Percentiles rank a stretch among this genome's conserved stretches.
Evolutionary conservation across 2,888 invertebrate genomes (phyloP).

Genomic region (Watsonalla binaria): DNA sequence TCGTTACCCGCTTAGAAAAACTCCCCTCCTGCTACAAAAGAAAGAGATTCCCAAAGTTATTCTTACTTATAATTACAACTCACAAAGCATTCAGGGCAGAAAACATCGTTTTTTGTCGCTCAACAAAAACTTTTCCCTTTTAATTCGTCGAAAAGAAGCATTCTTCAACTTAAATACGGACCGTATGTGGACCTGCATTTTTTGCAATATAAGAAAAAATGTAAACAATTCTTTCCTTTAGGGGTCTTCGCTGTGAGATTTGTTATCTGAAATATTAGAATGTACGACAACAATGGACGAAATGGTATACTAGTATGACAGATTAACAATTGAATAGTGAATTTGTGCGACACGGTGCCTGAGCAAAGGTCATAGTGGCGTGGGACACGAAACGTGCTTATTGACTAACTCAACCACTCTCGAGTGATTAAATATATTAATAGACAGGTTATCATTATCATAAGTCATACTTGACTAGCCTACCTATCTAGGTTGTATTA

Average conservation of each 20-base stretch:
- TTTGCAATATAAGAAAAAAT: conserved; percentile 50
- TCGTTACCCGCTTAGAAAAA: conserved; percentile 72
- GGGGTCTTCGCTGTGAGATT: conserved; percentile 26
- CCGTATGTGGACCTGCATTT: conserved; percentile 46
- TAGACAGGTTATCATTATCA: too few relatives aligned
- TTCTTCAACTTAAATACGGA: conserved; percentile 43
- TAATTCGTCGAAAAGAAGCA: conserved; percentile 53
- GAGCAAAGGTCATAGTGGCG: conserved; percentile 28
- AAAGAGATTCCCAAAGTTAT: conserved; percentile 73
- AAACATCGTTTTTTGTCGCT: conserved; percentile 52
- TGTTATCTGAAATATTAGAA: conserved; percentile 27
- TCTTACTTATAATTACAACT: conserved; percentile 71
- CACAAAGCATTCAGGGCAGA: conserved; percentile 65
- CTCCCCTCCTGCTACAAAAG: conserved; percentile 68
- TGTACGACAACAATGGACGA: conserved; percentile 27
- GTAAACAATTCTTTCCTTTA: conserved; percentile 60
- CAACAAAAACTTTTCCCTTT: conserved; percentile 56
- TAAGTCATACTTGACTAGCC: too few relatives aligned
- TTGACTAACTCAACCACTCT: conserved; percentile 9
- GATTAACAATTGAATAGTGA: conserved; percentile 23
- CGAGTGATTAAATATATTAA: too few relatives aligned
- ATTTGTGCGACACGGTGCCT: conserved; percentile 17
- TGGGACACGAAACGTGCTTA: conserved; percentile 19
- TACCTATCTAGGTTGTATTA: too few relatives aligned
- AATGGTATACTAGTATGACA: conserved; percentile 7